These are phyloP conservation scores for Streptopelia turtur DNA, from an alignment of 2,797 vertebrate genomes.

Conservation along the genomic window DNA sequence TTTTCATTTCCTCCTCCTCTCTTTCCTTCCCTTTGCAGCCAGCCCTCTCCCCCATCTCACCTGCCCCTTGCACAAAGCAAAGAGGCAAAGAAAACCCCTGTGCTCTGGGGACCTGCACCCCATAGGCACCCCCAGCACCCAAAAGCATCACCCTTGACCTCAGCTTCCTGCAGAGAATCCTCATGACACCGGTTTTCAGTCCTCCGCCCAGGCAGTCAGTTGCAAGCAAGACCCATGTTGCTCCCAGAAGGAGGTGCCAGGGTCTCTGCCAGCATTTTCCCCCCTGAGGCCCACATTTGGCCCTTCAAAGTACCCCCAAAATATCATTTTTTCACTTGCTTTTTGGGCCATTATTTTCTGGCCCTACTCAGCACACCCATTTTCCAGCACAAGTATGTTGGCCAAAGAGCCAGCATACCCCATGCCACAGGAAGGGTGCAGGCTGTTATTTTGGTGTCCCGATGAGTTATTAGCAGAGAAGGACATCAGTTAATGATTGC, in stretches of 20 bases:
- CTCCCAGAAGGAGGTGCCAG: neutral
- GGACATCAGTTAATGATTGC: neutral
- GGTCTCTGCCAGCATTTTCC: neutral
- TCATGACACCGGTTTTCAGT: fast-evolving
- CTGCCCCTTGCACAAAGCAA: neutral
- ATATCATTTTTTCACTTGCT: fast-evolving
- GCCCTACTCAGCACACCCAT: neutral
- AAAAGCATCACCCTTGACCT: neutral
- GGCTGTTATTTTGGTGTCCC: neutral
- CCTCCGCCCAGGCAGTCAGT: fast-evolving
- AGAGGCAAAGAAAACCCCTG: neutral
- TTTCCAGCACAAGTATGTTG: neutral
- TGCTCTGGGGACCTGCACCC: neutral
- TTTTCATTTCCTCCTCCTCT: conserved; percentile 50
- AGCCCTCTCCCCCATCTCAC: neutral
- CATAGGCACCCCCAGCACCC: neutral
- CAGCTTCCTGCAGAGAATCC: too few relatives aligned
- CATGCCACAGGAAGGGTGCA: neutral
- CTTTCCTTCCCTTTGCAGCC: neutral
- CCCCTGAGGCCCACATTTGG: fast-evolving
- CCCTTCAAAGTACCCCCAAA: neutral
- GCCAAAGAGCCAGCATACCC: neutral
- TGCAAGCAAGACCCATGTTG: fast-evolving
- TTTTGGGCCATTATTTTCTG: neutral
- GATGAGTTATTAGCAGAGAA: neutral